Evolutionary conservation across 2,797 vertebrate species (phyloP), one percentile per base, ranked within the genome.

Genomic region (Propithecus deckenii): DNA sequence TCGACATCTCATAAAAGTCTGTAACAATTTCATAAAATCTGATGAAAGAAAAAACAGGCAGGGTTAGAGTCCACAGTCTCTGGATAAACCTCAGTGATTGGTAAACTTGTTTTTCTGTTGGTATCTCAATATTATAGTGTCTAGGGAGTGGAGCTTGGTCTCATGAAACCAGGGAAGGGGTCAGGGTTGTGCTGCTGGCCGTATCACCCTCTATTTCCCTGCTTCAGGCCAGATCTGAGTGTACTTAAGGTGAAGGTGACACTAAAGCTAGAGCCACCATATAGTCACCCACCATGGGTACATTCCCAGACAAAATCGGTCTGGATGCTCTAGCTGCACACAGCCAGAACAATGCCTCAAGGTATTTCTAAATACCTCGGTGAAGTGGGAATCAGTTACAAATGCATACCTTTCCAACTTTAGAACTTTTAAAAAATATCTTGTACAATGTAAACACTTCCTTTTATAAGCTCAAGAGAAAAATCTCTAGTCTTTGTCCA

Each of bases 371-470:
- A 91, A 52, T 22, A 91, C 22, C 50, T 30, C 3, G 4, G 9
- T 48, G 48, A 90, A n/a, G 65, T 18, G 52, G 28, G 30, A 93
- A 32, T 55, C 22, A 30, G 41, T 32, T 61, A 93, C 25, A 95
- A 67, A 90, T 41, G 63, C 67, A 46, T 13, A 55, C 4, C 52
- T 88, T 92, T 41, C 59, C 80, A 71, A 80, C 96, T 67, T 59
- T 8, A 86, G 28, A 87, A 14, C 50, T 78, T 89, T 76, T 8
- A 28, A 86, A 71, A 43, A 55, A 72, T 7, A 35, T 23, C 25
- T 15, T 55, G 2, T 85, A 38, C 94, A 69, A 74, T 6, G 41
- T 28, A 75, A 69, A 35, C 32, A n/a, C n/a, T 41, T 86, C 4
- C 25, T 71, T 92, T 67, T 28, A 75, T 2, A 75, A 93, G n/a